Conservation (phyloP, 2,888 invertebrate species). For the Sclerodermus sp. region DNA sequence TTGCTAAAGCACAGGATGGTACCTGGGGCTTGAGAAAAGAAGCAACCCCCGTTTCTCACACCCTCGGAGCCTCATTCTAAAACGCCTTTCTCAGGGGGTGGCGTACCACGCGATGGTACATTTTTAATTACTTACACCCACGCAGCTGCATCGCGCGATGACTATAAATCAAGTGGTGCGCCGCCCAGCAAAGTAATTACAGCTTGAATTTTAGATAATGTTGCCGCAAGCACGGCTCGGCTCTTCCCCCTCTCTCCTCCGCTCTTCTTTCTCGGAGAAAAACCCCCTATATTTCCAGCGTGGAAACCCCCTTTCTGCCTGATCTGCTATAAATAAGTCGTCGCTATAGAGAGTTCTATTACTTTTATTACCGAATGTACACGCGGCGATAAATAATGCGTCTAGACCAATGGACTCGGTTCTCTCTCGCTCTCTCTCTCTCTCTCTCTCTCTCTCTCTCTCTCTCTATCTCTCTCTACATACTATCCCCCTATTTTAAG, state of each 20-base stretch:
- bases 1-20: constrained; percentile 45
- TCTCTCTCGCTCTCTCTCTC: no score
- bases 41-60: constrained; percentile 34
- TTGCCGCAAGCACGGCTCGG: constrained; percentile 55
- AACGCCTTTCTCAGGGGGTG: constrained; percentile 30
- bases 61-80: constrained; percentile 19
- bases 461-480: no score
- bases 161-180: constrained; percentile 57
- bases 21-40: constrained; percentile 38
- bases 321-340: constrained; percentile 28
- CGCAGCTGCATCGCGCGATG: constrained; percentile 59
- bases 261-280: constrained; percentile 11
- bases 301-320: constrained; percentile 7
- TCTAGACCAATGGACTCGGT: no score
- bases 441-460: no score
- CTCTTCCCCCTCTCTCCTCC: constrained; percentile 5
- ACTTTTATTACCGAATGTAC: no score
- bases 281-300: not conserved
- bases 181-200: constrained; percentile 59
- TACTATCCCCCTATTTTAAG: no score
- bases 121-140: constrained; percentile 60
- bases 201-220: constrained; percentile 59
- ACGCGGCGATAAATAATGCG: no score
- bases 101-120: constrained; percentile 57
- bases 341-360: constrained; percentile 1